Evolutionary conservation across 2,113 vertebrate genomes (phyloP), one percentile per base, ranked within the genome.

Genomic region (Columba livia): DNA sequence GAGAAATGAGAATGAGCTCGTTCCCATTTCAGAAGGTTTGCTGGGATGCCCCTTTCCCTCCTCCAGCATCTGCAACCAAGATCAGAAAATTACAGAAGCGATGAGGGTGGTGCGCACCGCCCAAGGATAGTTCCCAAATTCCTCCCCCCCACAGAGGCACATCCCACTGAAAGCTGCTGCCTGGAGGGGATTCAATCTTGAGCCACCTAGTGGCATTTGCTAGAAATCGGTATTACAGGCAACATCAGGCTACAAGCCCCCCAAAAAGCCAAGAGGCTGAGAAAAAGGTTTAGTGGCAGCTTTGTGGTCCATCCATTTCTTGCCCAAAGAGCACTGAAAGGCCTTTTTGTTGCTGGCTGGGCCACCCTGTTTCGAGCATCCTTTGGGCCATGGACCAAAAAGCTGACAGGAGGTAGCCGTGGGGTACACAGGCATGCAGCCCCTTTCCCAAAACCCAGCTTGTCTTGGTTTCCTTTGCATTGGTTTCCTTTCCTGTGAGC

Each of bases 121-220:
- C 96, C 77, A 94, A 82, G 77, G 89, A 95, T 44, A 91, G 89
- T 75, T 94, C 70, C 80, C 72, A 34, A 69, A 87, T 89, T 86
- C 87, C 93, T 67, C 11, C 66, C 48, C 28, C 42, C 42, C 56
- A 9, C 12, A 28, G 15, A 7, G 5, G 5, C 53, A 10, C 57
- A 42, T 65, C 80, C 80, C 61, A 7, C 73, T 64, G 86, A 18
- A 47, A 79, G 65, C 56, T 57, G 53, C 4, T 93, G 72, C 73
- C 53, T 32, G 88, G 18, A 12, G 42, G 8, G 2, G 65, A 51
- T 53, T 85, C 91, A 13, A 14, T 26, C 57, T 16, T 57, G 71
- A 91, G 94, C 92, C 96, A 83, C 67, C 96, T 97, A 96, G 91
- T 77, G 96, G 93, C 67, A 53, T 56, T 74, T 50, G 53, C 25